Evolutionary conservation across 2,888 invertebrate genomes (phyloP), one percentile per base, ranked within the genome.

Genomic region (Heteropelma amictum): DNA sequence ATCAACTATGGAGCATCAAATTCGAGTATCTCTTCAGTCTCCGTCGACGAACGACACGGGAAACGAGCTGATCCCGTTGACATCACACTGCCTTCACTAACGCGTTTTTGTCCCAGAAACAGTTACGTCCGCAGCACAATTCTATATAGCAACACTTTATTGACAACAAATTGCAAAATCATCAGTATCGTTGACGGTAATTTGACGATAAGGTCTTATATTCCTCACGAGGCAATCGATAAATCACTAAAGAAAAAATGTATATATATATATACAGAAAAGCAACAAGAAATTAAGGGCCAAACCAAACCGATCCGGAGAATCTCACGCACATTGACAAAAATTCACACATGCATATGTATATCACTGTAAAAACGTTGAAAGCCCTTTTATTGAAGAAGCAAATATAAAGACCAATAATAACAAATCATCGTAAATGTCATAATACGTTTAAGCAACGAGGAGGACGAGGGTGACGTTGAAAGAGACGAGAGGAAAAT

Each of bases 221-320:
- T n/a, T n/a, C n/a, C n/a, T n/a, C n/a, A n/a, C n/a, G n/a, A n/a
- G n/a, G n/a, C n/a, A n/a, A n/a, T n/a, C n/a, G n/a, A n/a, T n/a
- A n/a, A n/a, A n/a, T n/a, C n/a, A n/a, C n/a, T n/a, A n/a, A n/a
- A n/a, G n/a, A n/a, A n/a, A n/a, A n/a, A n/a, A n/a, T n/a, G n/a
- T n/a, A n/a, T n/a, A n/a, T n/a, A n/a, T n/a, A n/a, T n/a, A n/a
- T n/a, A n/a, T 19, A 38, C 3, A 6, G 7, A 17, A 45, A 21
- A 14, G 42, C 7, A 17, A 47, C 17, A n/a, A 47, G 40, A 64
- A 51, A 51, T 38, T 33, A 63, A 67, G 65, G 65, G 65, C 65
- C 65, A 65, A n/a, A 75, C 49, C 53, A 53, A 64, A 64, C 73
- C 54, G 74, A 65, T 74, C 70, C 69, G 51, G 21, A 74, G 45